These are phyloP conservation scores for Polypedilum pembai DNA, from an alignment of 1,140 invertebrate genomes.

Conservation along the genomic window DNA sequence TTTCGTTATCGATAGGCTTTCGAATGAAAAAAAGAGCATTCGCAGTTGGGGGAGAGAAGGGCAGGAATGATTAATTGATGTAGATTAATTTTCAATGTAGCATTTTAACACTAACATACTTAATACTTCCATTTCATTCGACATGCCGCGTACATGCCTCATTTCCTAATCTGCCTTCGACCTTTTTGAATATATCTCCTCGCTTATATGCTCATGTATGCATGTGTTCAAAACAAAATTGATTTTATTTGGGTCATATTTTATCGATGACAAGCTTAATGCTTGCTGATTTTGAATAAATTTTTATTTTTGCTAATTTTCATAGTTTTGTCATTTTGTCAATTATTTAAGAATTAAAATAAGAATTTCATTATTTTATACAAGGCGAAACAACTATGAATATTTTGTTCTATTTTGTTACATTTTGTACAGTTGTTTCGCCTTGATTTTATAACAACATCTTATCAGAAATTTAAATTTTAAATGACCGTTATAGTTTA, in stretches of 20 bases:
- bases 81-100: slow-evolving; percentile 19
- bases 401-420: too few species aligned
- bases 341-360: too few species aligned
- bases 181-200: background rate
- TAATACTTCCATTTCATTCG: slow-evolving; percentile 15
- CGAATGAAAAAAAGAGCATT: background rate
- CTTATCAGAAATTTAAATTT: too few species aligned
- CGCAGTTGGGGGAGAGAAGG: too few species aligned
- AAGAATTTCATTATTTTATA: too few species aligned
- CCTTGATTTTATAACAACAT: too few species aligned
- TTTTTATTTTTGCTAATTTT: too few species aligned
- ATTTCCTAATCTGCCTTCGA: background rate
- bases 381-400: too few species aligned
- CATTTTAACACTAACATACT: slow-evolving; percentile 18
- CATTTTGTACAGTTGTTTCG: too few species aligned
- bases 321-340: too few species aligned
- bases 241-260: slow-evolving; percentile 18
- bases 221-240: background rate
- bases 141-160: background rate
- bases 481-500: too few species aligned
- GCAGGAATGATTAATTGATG: background rate
- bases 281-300: background rate
- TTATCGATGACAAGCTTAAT: slow-evolving; percentile 17
- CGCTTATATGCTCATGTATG: background rate
- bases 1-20: slow-evolving; percentile 12